Conservation (phyloP, 2,888 invertebrate species). For the Mesorhabditis spiculigera region DNA sequence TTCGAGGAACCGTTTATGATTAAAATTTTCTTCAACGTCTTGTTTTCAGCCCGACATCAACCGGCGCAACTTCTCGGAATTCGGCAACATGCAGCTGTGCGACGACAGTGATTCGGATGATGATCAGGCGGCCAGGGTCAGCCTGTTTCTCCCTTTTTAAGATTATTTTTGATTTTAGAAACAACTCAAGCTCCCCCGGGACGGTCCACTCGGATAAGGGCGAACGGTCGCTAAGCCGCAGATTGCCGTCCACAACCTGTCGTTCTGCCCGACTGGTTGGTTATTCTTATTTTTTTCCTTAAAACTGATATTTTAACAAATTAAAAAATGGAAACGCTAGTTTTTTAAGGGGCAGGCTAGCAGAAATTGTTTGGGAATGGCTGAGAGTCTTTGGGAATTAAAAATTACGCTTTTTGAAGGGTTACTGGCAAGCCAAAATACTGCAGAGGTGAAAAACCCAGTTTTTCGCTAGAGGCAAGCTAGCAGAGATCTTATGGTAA, state of each 20-base stretch:
- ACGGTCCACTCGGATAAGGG: slow-evolving; percentile 80
- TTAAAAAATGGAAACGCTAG: too few species aligned
- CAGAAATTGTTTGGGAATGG: too few species aligned
- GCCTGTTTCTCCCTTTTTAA: background rate
- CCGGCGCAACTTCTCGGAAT: slow-evolving; percentile 82
- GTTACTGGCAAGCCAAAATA: too few species aligned
- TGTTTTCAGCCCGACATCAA: slow-evolving; percentile 81
- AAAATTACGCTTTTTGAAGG: too few species aligned
- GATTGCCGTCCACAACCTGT: slow-evolving; percentile 77
- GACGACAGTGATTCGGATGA: slow-evolving; percentile 74
- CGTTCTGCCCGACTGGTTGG: slow-evolving; percentile 85
- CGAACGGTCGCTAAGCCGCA: slow-evolving; percentile 80
- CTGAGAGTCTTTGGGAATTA: background rate
- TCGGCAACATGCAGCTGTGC: slow-evolving; percentile 83
- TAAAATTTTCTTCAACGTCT: slow-evolving; percentile 2
- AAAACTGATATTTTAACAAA: too few species aligned
- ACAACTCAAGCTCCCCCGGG: slow-evolving; percentile 80
- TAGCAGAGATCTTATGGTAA: too few species aligned
- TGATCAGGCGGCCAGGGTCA: slow-evolving; percentile 66
- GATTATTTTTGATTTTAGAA: slow-evolving; percentile 61
- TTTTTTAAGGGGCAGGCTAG: too few species aligned
- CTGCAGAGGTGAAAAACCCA: too few species aligned
- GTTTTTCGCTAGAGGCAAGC: too few species aligned
- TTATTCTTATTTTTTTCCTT: background rate
- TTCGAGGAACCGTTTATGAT: too few species aligned